phyloP scores from a whole-genome alignment of 2,113 vertebrate species.

The Garra rufa region DNA sequence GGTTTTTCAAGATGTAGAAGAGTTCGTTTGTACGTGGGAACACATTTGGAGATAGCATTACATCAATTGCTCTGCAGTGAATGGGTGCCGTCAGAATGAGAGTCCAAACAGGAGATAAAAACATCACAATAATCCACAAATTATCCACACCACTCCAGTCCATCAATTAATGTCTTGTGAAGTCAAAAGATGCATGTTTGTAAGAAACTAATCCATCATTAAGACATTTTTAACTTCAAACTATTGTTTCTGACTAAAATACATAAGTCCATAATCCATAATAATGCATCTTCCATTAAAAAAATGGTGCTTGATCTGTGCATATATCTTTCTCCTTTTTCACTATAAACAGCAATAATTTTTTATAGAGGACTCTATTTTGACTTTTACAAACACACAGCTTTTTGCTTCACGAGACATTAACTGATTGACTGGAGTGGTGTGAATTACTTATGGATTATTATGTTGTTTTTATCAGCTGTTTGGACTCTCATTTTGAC shows the following conservation, averaged over 20 bases:
- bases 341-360: not conserved
- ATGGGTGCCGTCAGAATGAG: not conserved
- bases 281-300: not conserved
- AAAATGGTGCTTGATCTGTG: not conserved
- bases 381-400: too few relatives aligned
- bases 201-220: not conserved
- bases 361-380: not conserved
- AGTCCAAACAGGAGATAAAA: not conserved
- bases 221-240: not conserved
- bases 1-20: not conserved
- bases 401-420: too few relatives aligned
- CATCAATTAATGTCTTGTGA: too few relatives aligned
- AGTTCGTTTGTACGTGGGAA: not conserved
- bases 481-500: not conserved
- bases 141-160: not conserved
- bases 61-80: not conserved
- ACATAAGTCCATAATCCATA: not conserved
- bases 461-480: too few relatives aligned
- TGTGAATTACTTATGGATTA: too few relatives aligned
- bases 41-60: not conserved
- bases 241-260: too few relatives aligned
- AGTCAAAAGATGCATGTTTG: not conserved
- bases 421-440: not conserved
- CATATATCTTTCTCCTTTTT: not conserved
- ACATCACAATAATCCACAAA: not conserved